phyloP scores from a whole-genome alignment of 2,797 vertebrate species.

The Masticophis lateralis region DNA sequence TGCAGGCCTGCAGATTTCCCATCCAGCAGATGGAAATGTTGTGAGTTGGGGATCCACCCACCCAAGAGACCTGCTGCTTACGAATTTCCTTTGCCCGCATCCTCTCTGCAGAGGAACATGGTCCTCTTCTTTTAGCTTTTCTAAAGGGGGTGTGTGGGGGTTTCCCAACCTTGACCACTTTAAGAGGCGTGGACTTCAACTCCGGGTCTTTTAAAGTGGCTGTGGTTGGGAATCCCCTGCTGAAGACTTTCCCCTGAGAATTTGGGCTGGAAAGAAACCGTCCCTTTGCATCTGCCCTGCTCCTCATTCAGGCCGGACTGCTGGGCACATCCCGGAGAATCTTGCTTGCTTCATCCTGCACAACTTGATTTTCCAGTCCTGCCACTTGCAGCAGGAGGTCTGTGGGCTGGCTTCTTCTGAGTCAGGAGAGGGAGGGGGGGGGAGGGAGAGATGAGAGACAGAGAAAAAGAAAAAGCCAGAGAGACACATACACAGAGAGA shows the following conservation, averaged over 20 bases:
- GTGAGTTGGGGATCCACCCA: background rate
- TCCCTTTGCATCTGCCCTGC: background rate
- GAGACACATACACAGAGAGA: no score
- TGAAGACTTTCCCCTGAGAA: background rate
- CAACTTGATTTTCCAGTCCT: slow-evolving; percentile 57
- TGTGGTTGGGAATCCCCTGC: background rate
- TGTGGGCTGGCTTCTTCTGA: background rate
- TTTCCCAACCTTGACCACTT: background rate
- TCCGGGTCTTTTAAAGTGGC: background rate
- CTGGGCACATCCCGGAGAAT: background rate
- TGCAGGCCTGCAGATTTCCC: background rate
- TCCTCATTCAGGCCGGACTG: slow-evolving; percentile 26
- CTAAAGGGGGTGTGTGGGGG: background rate
- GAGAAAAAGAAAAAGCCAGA: no score
- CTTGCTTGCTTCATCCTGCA: slow-evolving; percentile 37
- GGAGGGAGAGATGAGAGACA: no score
- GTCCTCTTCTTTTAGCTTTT: background rate
- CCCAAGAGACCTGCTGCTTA: background rate
- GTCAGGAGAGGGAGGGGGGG: background rate
- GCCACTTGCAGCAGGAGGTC: slow-evolving; percentile 21
- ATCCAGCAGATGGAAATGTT: background rate
- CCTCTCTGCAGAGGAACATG: no score
- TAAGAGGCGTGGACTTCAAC: background rate
- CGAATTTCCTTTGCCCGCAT: no score
- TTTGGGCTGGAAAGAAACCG: background rate